Evolutionary conservation across 2,797 vertebrate species (phyloP).

Genomic region (Pseudochirops cupreus): DNA sequence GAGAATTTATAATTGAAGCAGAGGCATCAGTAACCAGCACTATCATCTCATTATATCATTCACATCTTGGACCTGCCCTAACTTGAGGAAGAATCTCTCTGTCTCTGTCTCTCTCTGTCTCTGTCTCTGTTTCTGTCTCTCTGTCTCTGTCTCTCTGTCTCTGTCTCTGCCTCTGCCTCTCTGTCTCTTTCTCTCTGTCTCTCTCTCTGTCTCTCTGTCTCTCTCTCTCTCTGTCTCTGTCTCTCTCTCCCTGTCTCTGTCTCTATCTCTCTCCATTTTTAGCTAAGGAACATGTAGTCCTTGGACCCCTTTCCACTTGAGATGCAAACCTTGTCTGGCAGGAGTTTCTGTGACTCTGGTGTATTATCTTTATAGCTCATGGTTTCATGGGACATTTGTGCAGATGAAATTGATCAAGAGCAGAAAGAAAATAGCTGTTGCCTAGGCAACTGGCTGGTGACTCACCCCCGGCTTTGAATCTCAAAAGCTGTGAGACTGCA

Average conservation of each 20-base stretch:
- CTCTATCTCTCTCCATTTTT: background rate
- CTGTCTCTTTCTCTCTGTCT: no score
- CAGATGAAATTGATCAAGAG: constrained; percentile 80
- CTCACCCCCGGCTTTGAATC: constrained; percentile 78
- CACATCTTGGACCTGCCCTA: background rate
- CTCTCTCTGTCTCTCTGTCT: no score
- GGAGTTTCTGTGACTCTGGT: constrained; percentile 67
- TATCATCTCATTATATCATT: background rate
- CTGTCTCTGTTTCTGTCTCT: no score
- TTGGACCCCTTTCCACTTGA: constrained; percentile 20
- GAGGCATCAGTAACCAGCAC: background rate
- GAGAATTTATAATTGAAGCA: background rate
- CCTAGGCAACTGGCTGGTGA: constrained; percentile 82
- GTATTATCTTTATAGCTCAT: constrained; percentile 72
- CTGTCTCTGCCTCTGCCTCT: no score
- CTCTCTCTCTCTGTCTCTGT: no score
- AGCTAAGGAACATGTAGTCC: background rate
- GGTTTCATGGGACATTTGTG: constrained; percentile 78
- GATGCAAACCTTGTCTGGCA: constrained; percentile 46
- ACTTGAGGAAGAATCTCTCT: background rate
- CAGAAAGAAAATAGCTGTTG: constrained; percentile 80
- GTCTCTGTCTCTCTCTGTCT: no score
- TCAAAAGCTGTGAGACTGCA: constrained; percentile 81
- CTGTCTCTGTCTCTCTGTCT: no score
- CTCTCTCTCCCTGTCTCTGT: no score